Base-by-base conservation (phyloP, 1,140 invertebrate genomes). In the Sipha flava region DNA sequence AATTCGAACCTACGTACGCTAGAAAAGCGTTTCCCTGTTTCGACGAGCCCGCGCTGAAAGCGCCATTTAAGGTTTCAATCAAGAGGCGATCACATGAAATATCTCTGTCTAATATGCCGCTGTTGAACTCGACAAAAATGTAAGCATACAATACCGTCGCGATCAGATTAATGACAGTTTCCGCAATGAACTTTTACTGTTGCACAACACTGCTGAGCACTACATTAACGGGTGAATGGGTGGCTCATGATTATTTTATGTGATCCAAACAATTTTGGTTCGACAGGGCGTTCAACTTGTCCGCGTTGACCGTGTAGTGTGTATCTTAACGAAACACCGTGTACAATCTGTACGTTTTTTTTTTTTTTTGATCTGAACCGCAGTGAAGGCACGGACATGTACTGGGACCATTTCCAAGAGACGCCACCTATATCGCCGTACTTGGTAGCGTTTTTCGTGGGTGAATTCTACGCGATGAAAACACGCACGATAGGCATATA, bases 381-480 rank as follows among this genome's bases (percentile, higher is more conserved):
- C 16, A 68, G 64, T 29, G 23, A 26, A 14, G 0, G 45, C n/a
- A 47, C 66, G 0, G 18, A 70, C 40, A 47, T 47, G 40, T 31
- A 14, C 5, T 75, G 70, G 70, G 73, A 77, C 40, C 52, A 77
- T n/a, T 77, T 59, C 21, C n/a, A 31, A 40, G 49, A 59, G 26
- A 57, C 92, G 0, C 90, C 91, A 0, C 87, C 87, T 40, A 95
- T 95, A 92, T 91, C 92, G 1, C 92, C 92, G 0, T 94, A 94
- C 84, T 84, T 94, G 7, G 88, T 93, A 0, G 92, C 91, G 3
- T 89, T 93, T 75, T 87, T 91, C 2, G 88, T 94, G 12, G 90
- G 89, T 47, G 90, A 93, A 82, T 92, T 93, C 83, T 45, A 84
- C 7, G 37, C 49, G 14, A 57, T 54, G 23, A 57, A 21, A 26